Base-by-base conservation (phyloP, 2,888 invertebrate species). In the Callyntrura sp. region DNA sequence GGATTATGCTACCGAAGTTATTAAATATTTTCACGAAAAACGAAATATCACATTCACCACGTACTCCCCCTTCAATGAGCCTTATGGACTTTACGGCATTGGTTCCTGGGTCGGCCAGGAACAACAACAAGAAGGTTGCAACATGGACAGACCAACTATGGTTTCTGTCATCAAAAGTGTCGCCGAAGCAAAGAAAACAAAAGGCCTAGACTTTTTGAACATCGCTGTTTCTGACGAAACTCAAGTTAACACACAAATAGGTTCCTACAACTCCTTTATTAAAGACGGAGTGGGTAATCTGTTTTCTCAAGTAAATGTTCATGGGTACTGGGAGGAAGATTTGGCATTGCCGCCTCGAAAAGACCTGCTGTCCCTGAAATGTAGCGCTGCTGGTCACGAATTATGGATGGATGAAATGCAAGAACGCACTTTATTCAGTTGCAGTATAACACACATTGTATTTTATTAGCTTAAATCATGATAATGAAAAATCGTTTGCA, bases 351-450 rank as follows among this genome's bases (percentile, higher is more conserved):
- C 85, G 6, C 91, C 88, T n/a, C 51, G 91, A 9, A 84, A 91
- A 65, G 93, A 93, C 70, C 23, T 84, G 6, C 51, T 93, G 5
- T 87, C 88, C 4, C 68, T 87, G 14, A 85, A 81, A 25, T 83
- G 84, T n/a, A 57, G 60, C 2, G 84, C 83, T 65, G 91, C 84
- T 68, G 92, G 92, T 11, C 93, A 93, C 35, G 81, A 83, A 0
- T 86, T 93, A 0, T 93, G 93, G 93, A 93, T 93, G 93, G 92
- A 93, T 81, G 93, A 93, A 90, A 93, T 88, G 88, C n/a, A n/a
- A n/a, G n/a, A n/a, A n/a, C n/a, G n/a, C n/a, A n/a, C n/a, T n/a
- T n/a, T n/a, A n/a, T n/a, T n/a, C n/a, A n/a, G n/a, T n/a, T n/a
- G n/a, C n/a, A n/a, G n/a, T n/a, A n/a, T n/a, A n/a, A n/a, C n/a